Percentiles rank a stretch among this genome's conserved stretches.
Evolutionary conservation across 2,888 invertebrate genomes (phyloP).

Genomic region (Acleris holmiana): DNA sequence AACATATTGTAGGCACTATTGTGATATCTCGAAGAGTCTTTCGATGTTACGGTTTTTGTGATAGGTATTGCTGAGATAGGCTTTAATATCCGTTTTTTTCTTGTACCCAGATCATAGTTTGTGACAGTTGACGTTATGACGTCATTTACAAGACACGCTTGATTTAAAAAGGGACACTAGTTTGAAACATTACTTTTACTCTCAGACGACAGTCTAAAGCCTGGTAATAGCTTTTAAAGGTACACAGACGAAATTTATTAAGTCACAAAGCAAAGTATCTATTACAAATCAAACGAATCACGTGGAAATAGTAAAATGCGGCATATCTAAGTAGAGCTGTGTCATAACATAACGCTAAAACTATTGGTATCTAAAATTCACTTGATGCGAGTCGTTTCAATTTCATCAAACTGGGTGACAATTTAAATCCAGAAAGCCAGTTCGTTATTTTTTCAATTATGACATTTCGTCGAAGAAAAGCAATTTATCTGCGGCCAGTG

Average conservation of each 20-base stretch:
- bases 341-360: no score
- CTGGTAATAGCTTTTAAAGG: no score
- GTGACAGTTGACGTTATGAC: slow-evolving; percentile 17
- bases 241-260: no score
- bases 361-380: no score
- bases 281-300: no score
- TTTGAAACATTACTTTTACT: no score
- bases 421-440: slow-evolving; percentile 9
- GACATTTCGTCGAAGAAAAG: slow-evolving; percentile 24
- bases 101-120: slow-evolving; percentile 19
- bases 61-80: not conserved
- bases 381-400: not conserved
- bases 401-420: slow-evolving; percentile 9
- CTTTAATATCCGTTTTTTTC: slow-evolving; percentile 16
- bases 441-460: slow-evolving; percentile 24
- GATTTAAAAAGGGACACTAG: no score
- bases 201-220: no score
- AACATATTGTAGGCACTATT: not conserved
- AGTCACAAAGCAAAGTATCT: no score
- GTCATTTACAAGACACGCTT: not conserved
- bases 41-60: slow-evolving; percentile 5
- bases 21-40: not conserved
- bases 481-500: slow-evolving; percentile 33
- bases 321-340: no score
- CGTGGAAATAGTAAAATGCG: no score